Percentiles rank a stretch among this genome's conserved stretches.
These are phyloP conservation scores for Ctenomys sociabilis DNA, from an alignment of 2,113 vertebrate genomes.

Conservation along the genomic window DNA sequence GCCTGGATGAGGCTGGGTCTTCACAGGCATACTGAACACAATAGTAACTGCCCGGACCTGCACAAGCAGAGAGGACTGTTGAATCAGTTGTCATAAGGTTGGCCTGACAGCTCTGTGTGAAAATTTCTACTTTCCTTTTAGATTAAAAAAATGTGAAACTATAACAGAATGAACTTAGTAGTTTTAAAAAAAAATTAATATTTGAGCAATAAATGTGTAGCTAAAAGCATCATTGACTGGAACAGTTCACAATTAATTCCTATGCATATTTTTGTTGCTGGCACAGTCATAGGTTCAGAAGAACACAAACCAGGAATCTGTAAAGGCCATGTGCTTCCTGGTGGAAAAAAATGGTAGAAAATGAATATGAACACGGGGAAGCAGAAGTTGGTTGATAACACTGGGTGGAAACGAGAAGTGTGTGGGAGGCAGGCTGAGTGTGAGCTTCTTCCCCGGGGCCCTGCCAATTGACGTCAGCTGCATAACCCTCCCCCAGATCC, in stretches of 20 bases:
- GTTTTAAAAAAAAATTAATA: not conserved
- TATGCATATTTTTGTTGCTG: not conserved
- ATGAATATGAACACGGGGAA: not conserved
- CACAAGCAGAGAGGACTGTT: not conserved
- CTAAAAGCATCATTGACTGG: not conserved
- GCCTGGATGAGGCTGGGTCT: not conserved
- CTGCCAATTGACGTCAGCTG: constrained; percentile 74
- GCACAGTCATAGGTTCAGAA: not conserved
- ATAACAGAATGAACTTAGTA: not conserved
- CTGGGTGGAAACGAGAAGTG: not conserved
- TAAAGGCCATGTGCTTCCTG: not conserved
- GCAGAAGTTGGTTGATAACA: not conserved
- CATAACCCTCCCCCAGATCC: constrained; percentile 48
- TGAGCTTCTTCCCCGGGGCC: constrained; percentile 4
- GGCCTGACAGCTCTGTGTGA: not conserved
- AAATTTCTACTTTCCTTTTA: not conserved
- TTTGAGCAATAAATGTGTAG: not conserved
- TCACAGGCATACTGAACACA: not conserved
- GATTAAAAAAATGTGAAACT: not conserved
- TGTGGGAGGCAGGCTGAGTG: constrained; percentile 54
- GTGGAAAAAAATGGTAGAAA: not conserved
- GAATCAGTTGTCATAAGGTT: accelerated
- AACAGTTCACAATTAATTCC: not conserved
- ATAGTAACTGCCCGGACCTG: not conserved
- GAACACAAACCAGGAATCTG: not conserved